phyloP scores from a whole-genome alignment of 2,113 vertebrate genomes.

The Polypterus senegalus region DNA sequence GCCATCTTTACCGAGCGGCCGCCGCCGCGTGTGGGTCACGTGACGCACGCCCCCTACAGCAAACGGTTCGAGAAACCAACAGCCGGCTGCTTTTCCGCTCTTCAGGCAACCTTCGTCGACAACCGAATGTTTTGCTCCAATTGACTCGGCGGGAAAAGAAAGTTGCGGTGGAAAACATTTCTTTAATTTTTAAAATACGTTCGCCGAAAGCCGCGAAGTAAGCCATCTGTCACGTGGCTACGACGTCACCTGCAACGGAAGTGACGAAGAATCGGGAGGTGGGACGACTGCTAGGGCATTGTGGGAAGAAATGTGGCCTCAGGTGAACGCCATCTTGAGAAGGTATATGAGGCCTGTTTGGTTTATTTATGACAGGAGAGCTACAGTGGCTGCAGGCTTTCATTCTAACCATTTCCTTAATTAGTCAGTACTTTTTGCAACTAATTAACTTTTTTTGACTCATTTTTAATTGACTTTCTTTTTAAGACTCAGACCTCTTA shows the following conservation, averaged over 20 bases:
- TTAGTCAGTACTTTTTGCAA: too few species aligned
- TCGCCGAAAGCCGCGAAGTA: conserved; percentile 50
- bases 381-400: too few species aligned
- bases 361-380: too few species aligned
- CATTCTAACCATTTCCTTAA: too few species aligned
- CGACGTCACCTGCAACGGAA: conserved; percentile 31
- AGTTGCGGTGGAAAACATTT: conserved; percentile 23
- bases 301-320: conserved; percentile 14
- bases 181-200: conserved; percentile 36
- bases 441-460: too few species aligned
- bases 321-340: conserved; percentile 21
- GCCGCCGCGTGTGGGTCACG: conserved; percentile 60
- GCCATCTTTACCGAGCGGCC: conserved; percentile 80
- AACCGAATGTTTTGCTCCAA: too few species aligned
- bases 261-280: conserved; percentile 31
- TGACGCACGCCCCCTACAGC: conserved; percentile 45
- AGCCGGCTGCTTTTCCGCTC: conserved; percentile 1
- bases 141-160: conserved; percentile 1
- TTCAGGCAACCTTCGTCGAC: too few species aligned
- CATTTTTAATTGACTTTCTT: too few species aligned
- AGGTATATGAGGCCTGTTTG: conserved; percentile 14
- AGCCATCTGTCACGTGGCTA: conserved; percentile 51
- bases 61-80: conserved; percentile 22
- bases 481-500: too few species aligned
- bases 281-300: conserved; percentile 20